Conservation (phyloP, 2,113 vertebrate genomes). For the Seriola quinqueradiata region DNA sequence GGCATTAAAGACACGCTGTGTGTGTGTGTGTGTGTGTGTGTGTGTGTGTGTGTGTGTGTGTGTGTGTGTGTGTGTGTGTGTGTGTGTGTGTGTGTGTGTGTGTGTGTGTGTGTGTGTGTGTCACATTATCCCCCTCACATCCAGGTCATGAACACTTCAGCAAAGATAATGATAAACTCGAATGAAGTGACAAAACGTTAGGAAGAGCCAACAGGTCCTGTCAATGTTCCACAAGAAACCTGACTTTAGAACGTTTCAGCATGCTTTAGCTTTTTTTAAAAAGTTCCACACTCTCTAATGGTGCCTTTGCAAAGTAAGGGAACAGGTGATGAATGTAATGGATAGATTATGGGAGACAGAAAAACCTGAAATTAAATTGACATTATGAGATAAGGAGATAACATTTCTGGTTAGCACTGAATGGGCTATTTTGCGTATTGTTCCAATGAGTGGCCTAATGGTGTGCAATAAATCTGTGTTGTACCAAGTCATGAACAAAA, state of each 20-base stretch:
- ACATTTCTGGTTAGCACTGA: conserved; percentile 44
- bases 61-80: conserved; percentile 26
- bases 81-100: conserved; percentile 18
- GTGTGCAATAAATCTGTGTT: conserved; percentile 53
- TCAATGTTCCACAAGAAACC: conserved; percentile 44
- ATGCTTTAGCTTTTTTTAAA: conserved; percentile 7
- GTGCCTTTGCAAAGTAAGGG: conserved; percentile 45
- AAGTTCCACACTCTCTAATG: conserved; percentile 4
- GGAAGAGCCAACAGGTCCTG: conserved; percentile 17
- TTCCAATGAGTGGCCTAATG: conserved; percentile 18
- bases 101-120: too few relatives aligned
- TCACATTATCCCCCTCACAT: conserved; percentile 48
- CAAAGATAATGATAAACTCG: conserved; percentile 63
- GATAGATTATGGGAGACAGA: conserved; percentile 20
- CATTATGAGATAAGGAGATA: not conserved
- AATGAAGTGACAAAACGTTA: conserved; percentile 41
- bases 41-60: conserved; percentile 16
- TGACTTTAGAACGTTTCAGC: conserved; percentile 21
- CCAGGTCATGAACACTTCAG: conserved; percentile 51
- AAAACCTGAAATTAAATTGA: conserved; percentile 2
- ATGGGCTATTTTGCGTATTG: conserved; percentile 26
- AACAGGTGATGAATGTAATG: conserved; percentile 40
- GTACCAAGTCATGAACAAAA: conserved; percentile 31
- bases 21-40: conserved; percentile 32
- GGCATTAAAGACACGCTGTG: conserved; percentile 52